These are phyloP conservation scores for Plagiodera versicolora DNA, from an alignment of 2,888 invertebrate species.

Conservation along the genomic window DNA sequence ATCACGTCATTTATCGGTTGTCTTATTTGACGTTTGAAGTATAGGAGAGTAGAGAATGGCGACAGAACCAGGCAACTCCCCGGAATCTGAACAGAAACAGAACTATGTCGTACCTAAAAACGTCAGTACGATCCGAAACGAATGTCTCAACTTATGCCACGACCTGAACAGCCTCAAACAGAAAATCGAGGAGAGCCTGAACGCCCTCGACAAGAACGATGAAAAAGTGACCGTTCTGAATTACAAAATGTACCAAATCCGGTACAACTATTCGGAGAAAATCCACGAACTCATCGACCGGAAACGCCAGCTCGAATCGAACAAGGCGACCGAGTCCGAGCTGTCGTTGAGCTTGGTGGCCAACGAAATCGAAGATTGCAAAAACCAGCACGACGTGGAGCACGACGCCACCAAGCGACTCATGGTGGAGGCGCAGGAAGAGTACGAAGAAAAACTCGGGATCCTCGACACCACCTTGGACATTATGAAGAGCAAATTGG, in stretches of 20 bases:
- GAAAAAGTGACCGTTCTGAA: slow-evolving; percentile 42
- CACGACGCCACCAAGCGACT: slow-evolving; percentile 40
- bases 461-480: slow-evolving; percentile 39
- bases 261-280: slow-evolving; percentile 38
- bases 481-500: slow-evolving; percentile 34
- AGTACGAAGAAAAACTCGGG: slow-evolving; percentile 38
- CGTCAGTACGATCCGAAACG: slow-evolving; percentile 33
- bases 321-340: slow-evolving; percentile 28
- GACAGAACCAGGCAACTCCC: not conserved
- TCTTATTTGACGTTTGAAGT: too few species aligned
- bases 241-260: slow-evolving; percentile 44
- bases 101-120: slow-evolving; percentile 9
- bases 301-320: slow-evolving; percentile 33
- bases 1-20: not conserved
- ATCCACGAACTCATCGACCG: slow-evolving; percentile 38
- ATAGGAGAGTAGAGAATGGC: not conserved
- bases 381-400: slow-evolving; percentile 39
- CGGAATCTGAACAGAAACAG: not conserved
- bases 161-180: slow-evolving; percentile 30
- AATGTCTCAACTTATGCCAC: slow-evolving; percentile 32
- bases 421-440: slow-evolving; percentile 38
- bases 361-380: slow-evolving; percentile 39
- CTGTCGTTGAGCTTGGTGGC: slow-evolving; percentile 37
- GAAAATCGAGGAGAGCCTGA: slow-evolving; percentile 31
- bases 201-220: slow-evolving; percentile 42